These are phyloP conservation scores for Drosophila nannoptera DNA, from an alignment of 1,140 invertebrate genomes.

Conservation along the genomic window DNA sequence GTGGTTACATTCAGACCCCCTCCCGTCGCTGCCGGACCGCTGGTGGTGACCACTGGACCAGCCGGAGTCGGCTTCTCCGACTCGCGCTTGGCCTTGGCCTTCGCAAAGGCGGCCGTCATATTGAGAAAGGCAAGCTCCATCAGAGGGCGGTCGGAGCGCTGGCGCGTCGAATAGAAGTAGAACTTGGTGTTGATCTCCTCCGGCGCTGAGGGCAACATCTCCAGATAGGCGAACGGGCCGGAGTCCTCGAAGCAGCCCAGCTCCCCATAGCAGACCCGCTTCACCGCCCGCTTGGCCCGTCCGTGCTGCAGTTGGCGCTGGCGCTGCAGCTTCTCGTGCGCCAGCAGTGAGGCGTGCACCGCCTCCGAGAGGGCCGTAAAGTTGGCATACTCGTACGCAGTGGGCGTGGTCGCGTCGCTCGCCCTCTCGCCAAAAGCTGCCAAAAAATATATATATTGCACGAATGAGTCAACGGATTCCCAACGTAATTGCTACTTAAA, in stretches of 20 bases:
- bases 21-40: not conserved
- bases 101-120: slow-evolving; percentile 81
- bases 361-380: slow-evolving; percentile 61
- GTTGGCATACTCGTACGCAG: slow-evolving; percentile 30
- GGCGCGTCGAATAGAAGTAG: slow-evolving; percentile 83
- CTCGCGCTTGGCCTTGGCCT: slow-evolving; percentile 51
- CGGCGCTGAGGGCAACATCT: slow-evolving; percentile 92
- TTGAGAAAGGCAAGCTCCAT: slow-evolving; percentile 85
- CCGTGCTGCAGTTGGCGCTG: slow-evolving; percentile 34
- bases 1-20: slow-evolving; percentile 19
- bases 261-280: slow-evolving; percentile 92
- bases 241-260: slow-evolving; percentile 96
- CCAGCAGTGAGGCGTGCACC: slow-evolving; percentile 56
- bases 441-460: not conserved
- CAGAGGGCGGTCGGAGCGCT: slow-evolving; percentile 83
- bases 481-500: not conserved
- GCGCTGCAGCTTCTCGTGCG: slow-evolving; percentile 49
- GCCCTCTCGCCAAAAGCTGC: slow-evolving; percentile 30
- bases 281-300: slow-evolving; percentile 82
- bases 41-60: slow-evolving; percentile 11
- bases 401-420: slow-evolving; percentile 25
- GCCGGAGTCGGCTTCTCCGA: slow-evolving; percentile 9
- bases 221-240: slow-evolving; percentile 93
- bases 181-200: slow-evolving; percentile 92
- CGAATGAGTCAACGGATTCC: slow-evolving; percentile 11